Base-by-base conservation (phyloP, 2,888 invertebrate genomes). In the Amaurobius ferox region DNA sequence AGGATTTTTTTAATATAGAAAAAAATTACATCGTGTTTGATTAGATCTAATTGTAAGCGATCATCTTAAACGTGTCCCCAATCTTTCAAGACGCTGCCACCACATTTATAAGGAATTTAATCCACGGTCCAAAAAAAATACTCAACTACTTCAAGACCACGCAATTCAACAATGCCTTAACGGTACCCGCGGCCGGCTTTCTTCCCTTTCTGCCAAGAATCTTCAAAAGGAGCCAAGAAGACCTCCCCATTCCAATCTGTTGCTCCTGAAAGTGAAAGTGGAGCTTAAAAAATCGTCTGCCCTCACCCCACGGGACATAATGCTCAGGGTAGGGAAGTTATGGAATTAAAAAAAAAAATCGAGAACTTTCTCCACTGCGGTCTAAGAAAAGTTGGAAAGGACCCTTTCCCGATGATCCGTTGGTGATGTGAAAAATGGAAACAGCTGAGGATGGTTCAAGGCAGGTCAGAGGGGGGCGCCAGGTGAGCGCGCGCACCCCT, bases 381-480 rank as follows among this genome's bases (percentile, higher is more conserved):
- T 70, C 67, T 74, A 68, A 85, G 67, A 70, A 83, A 77, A 76
- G 62, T 77, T 44, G 83, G 71, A 85, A n/a, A 85, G 77, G 35
- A 85, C 68, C 44, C 72, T 62, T 83, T 83, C 76, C 28, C 11
- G 70, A 61, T 55, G 72, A 85, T 55, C 83, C 83, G 83, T 83
- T 83, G 76, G 78, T 23, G 61, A 83, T 83, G 77, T 77, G 83
- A 85, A 71, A 72, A 77, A 72, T 85, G 72, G 83, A 85, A 85
- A 77, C 83, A 85, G 83, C 83, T 85, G 83, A 85, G 48, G 83
- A 35, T 55, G 71, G 83, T 85, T 85, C 83, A 85, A 85, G 83
- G 83, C 83, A 85, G 83, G 83, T 85, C 83, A 85, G n/a, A 72
- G 77, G 83, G 83, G 81, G 64, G 76, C 74, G 76, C 83, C 83